A percentile compares a stretch with the other conserved stretches of the same genome.
phyloP scores from a whole-genome alignment of 2,797 vertebrate genomes.

The Chelonia mydas region DNA sequence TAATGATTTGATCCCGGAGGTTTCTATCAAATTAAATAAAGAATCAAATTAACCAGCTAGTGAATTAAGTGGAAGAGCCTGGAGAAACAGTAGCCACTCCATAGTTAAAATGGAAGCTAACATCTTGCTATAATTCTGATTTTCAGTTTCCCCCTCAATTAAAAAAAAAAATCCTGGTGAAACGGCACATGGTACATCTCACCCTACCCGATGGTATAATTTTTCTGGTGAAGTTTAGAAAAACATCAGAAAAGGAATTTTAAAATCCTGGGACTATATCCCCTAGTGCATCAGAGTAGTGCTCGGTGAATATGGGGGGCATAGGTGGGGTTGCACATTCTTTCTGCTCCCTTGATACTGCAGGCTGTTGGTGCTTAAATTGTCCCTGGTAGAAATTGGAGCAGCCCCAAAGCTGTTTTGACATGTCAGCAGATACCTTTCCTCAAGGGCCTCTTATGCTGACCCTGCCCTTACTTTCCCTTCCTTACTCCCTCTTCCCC shows the following conservation, averaged over 20 bases:
- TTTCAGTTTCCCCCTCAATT: not conserved
- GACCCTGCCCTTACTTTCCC: not conserved
- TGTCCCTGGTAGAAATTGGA: not conserved
- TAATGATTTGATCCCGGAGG: conserved; percentile 71
- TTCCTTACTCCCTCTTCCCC: not conserved
- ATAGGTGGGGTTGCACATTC: not conserved
- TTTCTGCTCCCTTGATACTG: not conserved
- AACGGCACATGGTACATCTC: fast-evolving
- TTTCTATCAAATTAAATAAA: conserved; percentile 76
- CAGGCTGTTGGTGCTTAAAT: not conserved
- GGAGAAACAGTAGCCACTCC: conserved; percentile 59
- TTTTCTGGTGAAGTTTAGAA: not conserved
- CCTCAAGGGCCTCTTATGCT: not conserved
- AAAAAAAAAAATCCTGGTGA: conserved; percentile 11
- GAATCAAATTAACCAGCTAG: conserved; percentile 72
- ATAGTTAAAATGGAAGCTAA: conserved; percentile 46
- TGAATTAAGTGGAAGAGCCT: conserved; percentile 71
- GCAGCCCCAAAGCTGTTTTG: not conserved
- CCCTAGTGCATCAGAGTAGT: not conserved
- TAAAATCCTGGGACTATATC: not conserved
- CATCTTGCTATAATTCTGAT: conserved; percentile 27
- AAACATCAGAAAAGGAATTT: not conserved
- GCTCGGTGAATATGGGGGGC: fast-evolving
- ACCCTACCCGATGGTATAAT: not conserved
- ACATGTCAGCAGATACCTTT: not conserved